Conservation (phyloP, 2,113 vertebrate species). For the Phalacrocorax aristotelis region DNA sequence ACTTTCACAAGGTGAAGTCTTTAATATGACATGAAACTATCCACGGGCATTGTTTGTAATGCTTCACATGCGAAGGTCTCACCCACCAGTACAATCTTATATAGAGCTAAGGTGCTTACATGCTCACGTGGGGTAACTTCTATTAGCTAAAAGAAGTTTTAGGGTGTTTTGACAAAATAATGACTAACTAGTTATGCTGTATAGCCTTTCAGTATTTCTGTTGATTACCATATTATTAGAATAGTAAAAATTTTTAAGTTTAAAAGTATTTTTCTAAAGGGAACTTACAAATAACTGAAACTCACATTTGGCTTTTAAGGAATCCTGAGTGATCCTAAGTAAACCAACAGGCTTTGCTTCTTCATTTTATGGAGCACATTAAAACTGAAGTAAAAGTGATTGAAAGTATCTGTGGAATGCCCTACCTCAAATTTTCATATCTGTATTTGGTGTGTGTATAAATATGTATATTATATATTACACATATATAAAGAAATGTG, state of each 20-base stretch:
- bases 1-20: not conserved
- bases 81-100: not conserved
- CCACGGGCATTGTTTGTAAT: not conserved
- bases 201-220: not conserved
- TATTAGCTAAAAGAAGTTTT: not conserved
- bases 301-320: not conserved
- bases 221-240: not conserved
- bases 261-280: not conserved
- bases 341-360: not conserved
- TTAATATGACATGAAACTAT: not conserved
- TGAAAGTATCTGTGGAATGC: not conserved
- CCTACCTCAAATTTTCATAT: not conserved
- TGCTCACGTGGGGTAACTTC: not conserved
- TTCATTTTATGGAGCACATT: not conserved
- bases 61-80: not conserved
- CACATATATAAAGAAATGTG: not conserved
- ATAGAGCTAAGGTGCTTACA: not conserved
- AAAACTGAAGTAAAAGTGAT: not conserved
- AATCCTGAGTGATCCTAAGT: not conserved
- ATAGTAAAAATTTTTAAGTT: not conserved
- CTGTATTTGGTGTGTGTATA: not conserved
- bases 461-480: not conserved
- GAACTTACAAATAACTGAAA: not conserved
- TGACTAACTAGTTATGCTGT: not conserved
- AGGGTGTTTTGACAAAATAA: not conserved